These are phyloP conservation scores for Hylomyscus alleni DNA, from an alignment of 2,797 vertebrate genomes.

Conservation along the genomic window DNA sequence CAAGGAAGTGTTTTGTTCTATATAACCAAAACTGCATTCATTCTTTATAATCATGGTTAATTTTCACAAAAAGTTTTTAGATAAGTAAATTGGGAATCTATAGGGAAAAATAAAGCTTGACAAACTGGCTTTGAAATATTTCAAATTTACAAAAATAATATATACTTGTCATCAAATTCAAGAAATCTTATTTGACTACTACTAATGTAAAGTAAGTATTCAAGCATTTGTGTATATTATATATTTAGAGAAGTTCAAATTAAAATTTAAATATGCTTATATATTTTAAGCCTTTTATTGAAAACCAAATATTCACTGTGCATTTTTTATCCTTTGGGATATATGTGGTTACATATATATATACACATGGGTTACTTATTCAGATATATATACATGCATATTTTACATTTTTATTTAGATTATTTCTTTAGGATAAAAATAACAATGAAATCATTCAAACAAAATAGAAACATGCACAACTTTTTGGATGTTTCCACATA, in stretches of 20 bases:
- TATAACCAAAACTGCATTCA: not conserved
- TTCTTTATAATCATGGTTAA: not conserved
- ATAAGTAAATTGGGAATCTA: not conserved
- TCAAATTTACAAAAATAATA: not conserved
- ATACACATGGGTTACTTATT: not conserved
- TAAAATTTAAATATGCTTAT: not conserved
- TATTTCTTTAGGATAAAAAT: not conserved
- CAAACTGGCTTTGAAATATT: conserved; percentile 11
- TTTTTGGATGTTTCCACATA: not conserved
- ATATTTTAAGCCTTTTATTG: not conserved
- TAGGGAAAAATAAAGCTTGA: not conserved
- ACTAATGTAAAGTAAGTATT: conserved; percentile 34
- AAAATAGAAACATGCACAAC: not conserved
- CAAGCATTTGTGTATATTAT: not conserved
- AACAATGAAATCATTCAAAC: not conserved
- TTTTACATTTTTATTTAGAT: conserved; percentile 22
- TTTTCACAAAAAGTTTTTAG: not conserved
- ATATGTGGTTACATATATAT: not conserved
- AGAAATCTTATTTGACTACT: not conserved
- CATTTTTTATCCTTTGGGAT: not conserved
- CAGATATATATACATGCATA: not conserved
- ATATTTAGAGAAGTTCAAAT: not conserved
- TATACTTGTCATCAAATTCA: not conserved
- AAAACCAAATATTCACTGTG: not conserved
- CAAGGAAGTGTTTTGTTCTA: not conserved